Base-by-base conservation (phyloP, 1,140 invertebrate genomes). In the Vollenhovia emeryi region DNA sequence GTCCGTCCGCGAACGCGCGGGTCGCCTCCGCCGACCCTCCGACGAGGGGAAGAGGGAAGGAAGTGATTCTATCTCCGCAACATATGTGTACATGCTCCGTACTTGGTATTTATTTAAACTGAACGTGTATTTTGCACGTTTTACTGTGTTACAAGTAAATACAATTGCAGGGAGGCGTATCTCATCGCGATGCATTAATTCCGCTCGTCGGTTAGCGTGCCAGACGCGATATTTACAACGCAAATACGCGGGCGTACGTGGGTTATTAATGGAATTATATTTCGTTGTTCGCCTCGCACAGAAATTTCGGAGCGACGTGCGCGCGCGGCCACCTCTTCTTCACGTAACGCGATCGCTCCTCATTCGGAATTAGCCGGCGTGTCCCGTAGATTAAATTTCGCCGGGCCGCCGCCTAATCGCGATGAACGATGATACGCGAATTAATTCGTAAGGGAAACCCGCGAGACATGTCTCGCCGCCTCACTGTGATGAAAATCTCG, bases 191-290 rank as follows among this genome's bases (percentile, higher is more conserved):
- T 24, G 45, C 62, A 33, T 71, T 82, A 73, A 73, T 71, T 73
- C 18, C 36, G 36, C 33, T 52, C 4, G 60, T 40, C 27, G 78
- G 18, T 80, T 80, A 57, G 24, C 55, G 71, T 45, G 66, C 50
- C 8, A 45, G 48, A 59, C 27, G 66, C 50, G 30, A 73, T 82
- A 59, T 82, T 82, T 82, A 33, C 78, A 71, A 82, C 30, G 66
- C 27, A 82, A 82, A 82, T 82, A 73, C 43, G 27, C 24, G 21
- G 1, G 40, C 66, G 27, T 50, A 36, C 30, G 27, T 13, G 24
- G 50, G 48, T 43, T 80, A 43, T 71, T 80, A 80, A 82, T 82
- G 66, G 59, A 71, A 82, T 27, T 13, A 78, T 73, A 82, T 82
- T 59, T 80, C 27, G 48, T 71, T 69, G 27, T 55, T 69, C 50